Percentiles rank a stretch among this genome's conserved stretches.
Conservation (phyloP, 2,113 vertebrate genomes). For the Scophthalmus maximus region DNA sequence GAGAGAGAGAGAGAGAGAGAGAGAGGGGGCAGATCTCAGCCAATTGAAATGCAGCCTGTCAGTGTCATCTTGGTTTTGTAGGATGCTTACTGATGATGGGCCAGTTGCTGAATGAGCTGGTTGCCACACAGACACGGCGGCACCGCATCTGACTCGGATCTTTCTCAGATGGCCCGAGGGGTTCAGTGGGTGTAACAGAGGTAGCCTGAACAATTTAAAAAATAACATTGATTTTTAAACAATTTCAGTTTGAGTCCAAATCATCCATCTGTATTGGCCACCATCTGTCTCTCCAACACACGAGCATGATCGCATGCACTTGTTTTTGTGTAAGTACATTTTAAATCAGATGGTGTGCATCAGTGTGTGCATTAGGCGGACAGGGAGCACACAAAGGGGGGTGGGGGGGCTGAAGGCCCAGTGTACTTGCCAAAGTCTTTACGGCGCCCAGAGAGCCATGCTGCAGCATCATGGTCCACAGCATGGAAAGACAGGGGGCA, state of each 20-base stretch:
- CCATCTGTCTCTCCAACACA: constrained; percentile 44
- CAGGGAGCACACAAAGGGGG: constrained; percentile 47
- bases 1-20: constrained; percentile 72
- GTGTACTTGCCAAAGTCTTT: constrained; percentile 79
- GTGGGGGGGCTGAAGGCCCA: constrained; percentile 51
- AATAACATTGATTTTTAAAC: not conserved
- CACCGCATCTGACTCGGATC: constrained; percentile 66
- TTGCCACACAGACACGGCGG: constrained; percentile 70
- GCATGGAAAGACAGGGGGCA: constrained; percentile 86
- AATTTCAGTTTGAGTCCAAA: constrained; percentile 30
- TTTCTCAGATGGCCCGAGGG: constrained; percentile 33
- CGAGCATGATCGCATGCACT: constrained; percentile 35
- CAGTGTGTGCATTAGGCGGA: constrained; percentile 66
- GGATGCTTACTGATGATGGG: constrained; percentile 72
- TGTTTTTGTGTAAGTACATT: constrained; percentile 57
- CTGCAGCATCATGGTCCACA: constrained; percentile 86
- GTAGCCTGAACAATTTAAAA: not conserved
- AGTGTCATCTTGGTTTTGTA: constrained; percentile 66
- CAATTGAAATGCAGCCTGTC: constrained; percentile 76
- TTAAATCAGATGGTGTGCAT: constrained; percentile 72
- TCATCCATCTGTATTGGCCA: constrained; percentile 43
- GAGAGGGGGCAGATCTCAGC: constrained; percentile 73
- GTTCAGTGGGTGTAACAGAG: constrained; percentile 15
- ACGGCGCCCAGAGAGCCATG: constrained; percentile 82
- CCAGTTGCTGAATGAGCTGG: constrained; percentile 71